These are phyloP conservation scores for Brachypalpus laphriformis DNA, from an alignment of 2,888 invertebrate genomes.

Conservation along the genomic window DNA sequence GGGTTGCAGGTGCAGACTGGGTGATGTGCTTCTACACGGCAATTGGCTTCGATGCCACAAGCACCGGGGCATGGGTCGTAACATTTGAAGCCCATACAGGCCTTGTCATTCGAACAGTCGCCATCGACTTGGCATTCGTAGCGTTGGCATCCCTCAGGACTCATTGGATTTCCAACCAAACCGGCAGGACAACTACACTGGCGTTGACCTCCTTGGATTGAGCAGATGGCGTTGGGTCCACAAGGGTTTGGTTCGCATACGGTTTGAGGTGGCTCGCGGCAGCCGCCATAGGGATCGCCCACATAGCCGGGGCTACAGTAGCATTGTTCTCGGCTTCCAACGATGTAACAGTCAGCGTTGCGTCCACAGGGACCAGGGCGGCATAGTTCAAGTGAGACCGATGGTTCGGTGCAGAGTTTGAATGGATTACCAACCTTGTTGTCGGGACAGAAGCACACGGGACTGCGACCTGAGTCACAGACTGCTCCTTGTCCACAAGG, in stretches of 20 bases:
- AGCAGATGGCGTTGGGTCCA: constrained; percentile 90
- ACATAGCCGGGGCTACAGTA: constrained; percentile 90
- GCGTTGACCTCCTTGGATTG: constrained; percentile 87
- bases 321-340: constrained; percentile 92
- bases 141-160: constrained; percentile 88
- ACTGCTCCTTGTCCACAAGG: constrained; percentile 91
- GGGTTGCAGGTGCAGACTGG: constrained; percentile 90
- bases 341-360: constrained; percentile 93
- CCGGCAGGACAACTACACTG: constrained; percentile 90
- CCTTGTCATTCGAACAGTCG: constrained; percentile 88
- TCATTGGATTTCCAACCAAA: constrained; percentile 90
- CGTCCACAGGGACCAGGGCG: constrained; percentile 92
- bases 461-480: constrained; percentile 90
- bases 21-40: constrained; percentile 90
- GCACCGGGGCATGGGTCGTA: constrained; percentile 92
- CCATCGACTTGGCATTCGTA: constrained; percentile 91
- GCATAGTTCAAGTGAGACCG: constrained; percentile 87
- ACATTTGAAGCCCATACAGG: constrained; percentile 92
- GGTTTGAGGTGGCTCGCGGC: constrained; percentile 87
- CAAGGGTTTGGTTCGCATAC: constrained; percentile 92
- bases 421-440: constrained; percentile 93
- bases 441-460: constrained; percentile 94
- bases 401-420: constrained; percentile 87
- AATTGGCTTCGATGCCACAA: constrained; percentile 90
- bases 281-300: constrained; percentile 92